phyloP scores from a whole-genome alignment of 2,113 vertebrate species.

The Peromyscus leucopus region DNA sequence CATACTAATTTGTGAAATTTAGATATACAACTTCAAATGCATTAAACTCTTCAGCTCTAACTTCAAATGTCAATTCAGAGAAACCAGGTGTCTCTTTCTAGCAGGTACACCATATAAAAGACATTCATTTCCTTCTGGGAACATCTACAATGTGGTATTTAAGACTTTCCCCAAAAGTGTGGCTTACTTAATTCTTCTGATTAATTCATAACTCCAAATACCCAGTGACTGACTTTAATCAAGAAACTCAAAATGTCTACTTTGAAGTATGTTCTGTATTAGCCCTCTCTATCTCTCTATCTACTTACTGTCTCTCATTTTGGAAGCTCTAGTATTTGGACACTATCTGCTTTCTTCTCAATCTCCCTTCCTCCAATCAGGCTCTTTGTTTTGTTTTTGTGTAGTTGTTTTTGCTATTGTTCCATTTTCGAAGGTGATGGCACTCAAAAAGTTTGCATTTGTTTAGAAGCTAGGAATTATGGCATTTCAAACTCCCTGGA shows the following conservation, averaged over 20 bases:
- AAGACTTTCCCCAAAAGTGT: background rate
- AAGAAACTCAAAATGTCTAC: background rate
- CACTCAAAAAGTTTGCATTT: background rate
- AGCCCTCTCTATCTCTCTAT: background rate
- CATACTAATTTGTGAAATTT: background rate
- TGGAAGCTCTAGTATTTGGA: background rate
- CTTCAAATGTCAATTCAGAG: background rate
- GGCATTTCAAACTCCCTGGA: background rate
- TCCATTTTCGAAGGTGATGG: background rate
- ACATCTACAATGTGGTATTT: background rate
- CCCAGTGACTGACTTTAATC: background rate
- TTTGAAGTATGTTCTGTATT: background rate
- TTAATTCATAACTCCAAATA: background rate
- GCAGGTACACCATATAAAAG: background rate
- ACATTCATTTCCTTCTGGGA: background rate
- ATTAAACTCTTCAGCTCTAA: background rate
- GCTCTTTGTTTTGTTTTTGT: background rate
- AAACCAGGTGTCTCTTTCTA: background rate
- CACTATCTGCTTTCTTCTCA: background rate
- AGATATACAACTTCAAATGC: background rate
- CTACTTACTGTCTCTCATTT: background rate
- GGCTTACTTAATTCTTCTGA: background rate
- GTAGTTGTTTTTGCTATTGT: background rate
- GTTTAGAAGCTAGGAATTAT: background rate
- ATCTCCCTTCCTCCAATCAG: background rate